Percentiles rank a stretch among this genome's conserved stretches.
Conservation (phyloP, 2,797 vertebrate genomes). For the Miichthys miiuy region DNA sequence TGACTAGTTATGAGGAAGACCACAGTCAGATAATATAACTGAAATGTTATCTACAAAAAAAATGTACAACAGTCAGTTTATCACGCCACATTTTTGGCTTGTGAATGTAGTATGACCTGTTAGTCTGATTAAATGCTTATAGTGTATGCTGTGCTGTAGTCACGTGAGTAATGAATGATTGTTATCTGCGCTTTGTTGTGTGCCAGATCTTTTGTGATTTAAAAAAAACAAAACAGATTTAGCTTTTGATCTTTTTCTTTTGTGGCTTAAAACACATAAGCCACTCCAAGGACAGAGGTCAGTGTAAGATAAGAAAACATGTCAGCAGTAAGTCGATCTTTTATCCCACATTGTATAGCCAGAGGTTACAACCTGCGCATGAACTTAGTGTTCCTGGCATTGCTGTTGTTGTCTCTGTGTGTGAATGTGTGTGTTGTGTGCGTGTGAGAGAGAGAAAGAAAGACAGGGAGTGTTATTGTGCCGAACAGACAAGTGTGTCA, state of each 20-base stretch:
- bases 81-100: neutral
- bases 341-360: conserved; percentile 6
- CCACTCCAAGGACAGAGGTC: neutral
- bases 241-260: neutral
- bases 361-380: conserved; percentile 18
- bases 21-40: no score
- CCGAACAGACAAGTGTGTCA: conserved; percentile 55
- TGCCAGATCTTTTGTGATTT: no score
- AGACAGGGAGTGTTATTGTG: conserved; percentile 55
- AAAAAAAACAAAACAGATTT: neutral
- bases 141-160: neutral
- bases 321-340: neutral
- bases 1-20: conserved; percentile 20
- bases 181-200: neutral
- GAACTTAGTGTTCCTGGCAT: conserved; percentile 34
- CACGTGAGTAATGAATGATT: neutral
- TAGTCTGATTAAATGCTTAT: neutral
- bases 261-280: neutral
- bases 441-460: neutral
- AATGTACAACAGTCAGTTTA: neutral
- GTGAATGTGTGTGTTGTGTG: neutral
- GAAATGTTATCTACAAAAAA: conserved; percentile 11
- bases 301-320: conserved; percentile 4
- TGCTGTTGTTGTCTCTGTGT: conserved; percentile 41
- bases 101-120: conserved; percentile 1